phyloP scores from a whole-genome alignment of 2,888 invertebrate species.

The Parascotia fuliginaria region DNA sequence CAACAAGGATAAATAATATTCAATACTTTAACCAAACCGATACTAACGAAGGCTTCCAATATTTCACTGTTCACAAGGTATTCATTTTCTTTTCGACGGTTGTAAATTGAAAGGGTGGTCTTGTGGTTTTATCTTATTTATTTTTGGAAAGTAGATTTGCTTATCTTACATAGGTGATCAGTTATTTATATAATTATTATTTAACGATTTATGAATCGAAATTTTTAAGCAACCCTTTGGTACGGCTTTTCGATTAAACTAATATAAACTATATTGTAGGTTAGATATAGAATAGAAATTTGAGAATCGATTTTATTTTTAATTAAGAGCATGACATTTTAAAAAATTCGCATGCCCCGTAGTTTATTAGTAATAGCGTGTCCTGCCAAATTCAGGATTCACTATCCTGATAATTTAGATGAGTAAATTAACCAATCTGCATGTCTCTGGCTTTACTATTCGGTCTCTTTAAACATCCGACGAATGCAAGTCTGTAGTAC shows the following conservation, averaged over 20 bases:
- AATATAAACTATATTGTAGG: slow-evolving; percentile 59
- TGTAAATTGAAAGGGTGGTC: slow-evolving; percentile 30
- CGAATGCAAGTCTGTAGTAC: slow-evolving; percentile 37
- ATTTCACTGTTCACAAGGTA: slow-evolving; percentile 18
- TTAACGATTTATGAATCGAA: slow-evolving; percentile 15
- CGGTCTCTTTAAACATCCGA: slow-evolving; percentile 44
- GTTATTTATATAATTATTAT: slow-evolving; percentile 29
- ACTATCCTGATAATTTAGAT: slow-evolving; percentile 49
- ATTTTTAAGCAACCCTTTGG: slow-evolving; percentile 37
- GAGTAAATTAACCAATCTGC: slow-evolving; percentile 68
- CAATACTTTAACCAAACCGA: slow-evolving; percentile 1
- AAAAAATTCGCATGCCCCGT: slow-evolving; percentile 74
- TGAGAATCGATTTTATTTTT: slow-evolving; percentile 54
- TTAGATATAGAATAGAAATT: slow-evolving; percentile 67
- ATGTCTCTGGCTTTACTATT: slow-evolving; percentile 69
- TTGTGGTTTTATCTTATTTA: slow-evolving; percentile 40
- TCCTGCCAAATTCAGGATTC: slow-evolving; percentile 48
- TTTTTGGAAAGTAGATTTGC: slow-evolving; percentile 36
- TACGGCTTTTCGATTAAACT: slow-evolving; percentile 67
- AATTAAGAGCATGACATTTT: slow-evolving; percentile 71
- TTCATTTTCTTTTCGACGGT: slow-evolving; percentile 13
- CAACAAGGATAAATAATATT: slow-evolving; percentile 4
- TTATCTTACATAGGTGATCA: slow-evolving; percentile 38
- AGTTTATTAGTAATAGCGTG: slow-evolving; percentile 62
- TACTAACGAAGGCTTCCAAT: slow-evolving; percentile 27